Conservation (phyloP, 2,888 invertebrate genomes). For the Chironomus riparius region DNA sequence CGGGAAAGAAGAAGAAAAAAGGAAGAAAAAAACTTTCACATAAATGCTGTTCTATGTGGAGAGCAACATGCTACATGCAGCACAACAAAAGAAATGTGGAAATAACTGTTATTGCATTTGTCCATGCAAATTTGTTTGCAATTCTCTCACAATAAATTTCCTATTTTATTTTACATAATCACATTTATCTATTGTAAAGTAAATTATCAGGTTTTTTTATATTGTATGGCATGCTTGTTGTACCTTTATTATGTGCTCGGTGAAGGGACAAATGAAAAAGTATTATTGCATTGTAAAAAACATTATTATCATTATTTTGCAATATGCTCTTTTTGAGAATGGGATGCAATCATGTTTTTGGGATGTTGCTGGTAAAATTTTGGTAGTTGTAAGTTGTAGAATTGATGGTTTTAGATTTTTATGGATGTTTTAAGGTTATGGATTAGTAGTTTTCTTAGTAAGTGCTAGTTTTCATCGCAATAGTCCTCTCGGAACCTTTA, state of each 20-base stretch:
- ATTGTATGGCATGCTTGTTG: neutral
- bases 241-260: neutral
- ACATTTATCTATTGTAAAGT: neutral
- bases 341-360: too few relatives aligned
- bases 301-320: neutral
- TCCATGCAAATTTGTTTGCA: neutral
- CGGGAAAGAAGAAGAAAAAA: neutral
- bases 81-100: neutral
- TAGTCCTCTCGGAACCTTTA: too few relatives aligned
- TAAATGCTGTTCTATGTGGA: neutral
- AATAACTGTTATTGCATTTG: neutral
- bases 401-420: too few relatives aligned
- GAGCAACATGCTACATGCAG: neutral
- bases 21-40: neutral
- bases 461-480: too few relatives aligned
- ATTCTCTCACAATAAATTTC: neutral
- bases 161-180: neutral
- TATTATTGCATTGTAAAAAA: neutral
- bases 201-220: neutral
- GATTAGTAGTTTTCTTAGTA: too few relatives aligned
- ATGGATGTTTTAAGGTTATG: too few relatives aligned
- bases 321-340: neutral
- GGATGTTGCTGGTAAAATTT: too few relatives aligned
- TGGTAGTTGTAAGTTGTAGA: too few relatives aligned
- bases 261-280: neutral